Conservation (phyloP, 2,888 invertebrate genomes). For the Agrotis exclamationis region DNA sequence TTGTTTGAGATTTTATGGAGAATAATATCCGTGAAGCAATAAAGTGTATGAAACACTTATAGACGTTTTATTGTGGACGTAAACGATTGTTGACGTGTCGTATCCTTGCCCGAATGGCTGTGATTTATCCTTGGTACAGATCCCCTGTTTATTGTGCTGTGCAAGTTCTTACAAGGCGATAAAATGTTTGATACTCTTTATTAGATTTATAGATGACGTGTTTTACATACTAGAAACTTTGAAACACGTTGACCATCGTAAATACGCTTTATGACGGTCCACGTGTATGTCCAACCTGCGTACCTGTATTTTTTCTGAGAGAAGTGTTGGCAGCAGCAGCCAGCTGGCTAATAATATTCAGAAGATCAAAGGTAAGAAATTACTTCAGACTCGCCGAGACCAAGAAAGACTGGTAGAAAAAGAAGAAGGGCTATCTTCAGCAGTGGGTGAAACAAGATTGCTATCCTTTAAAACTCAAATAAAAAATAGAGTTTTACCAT, state of each 20-base stretch:
- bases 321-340: too few relatives aligned
- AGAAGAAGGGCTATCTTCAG: too few relatives aligned
- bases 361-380: too few relatives aligned
- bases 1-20: slow-evolving; percentile 91
- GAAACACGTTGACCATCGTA: background rate
- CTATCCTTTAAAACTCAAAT: too few relatives aligned
- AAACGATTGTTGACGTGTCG: slow-evolving; percentile 73
- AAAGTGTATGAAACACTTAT: slow-evolving; percentile 90
- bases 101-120: slow-evolving; percentile 61
- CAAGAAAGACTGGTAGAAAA: too few relatives aligned
- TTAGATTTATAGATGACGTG: slow-evolving; percentile 15
- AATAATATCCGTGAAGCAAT: slow-evolving; percentile 91
- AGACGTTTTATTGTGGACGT: slow-evolving; percentile 83
- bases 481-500: too few relatives aligned
- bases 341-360: too few relatives aligned
- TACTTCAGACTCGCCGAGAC: too few relatives aligned
- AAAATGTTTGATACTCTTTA: slow-evolving; percentile 26
- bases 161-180: slow-evolving; percentile 43
- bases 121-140: slow-evolving; percentile 67
- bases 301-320: background rate
- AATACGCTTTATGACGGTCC: too few relatives aligned
- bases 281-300: too few relatives aligned
- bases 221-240: slow-evolving; percentile 9
- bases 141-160: slow-evolving; percentile 48
- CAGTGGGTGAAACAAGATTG: too few relatives aligned